Conservation (phyloP, 2,797 vertebrate genomes). For the Takifugu ocellatus region DNA sequence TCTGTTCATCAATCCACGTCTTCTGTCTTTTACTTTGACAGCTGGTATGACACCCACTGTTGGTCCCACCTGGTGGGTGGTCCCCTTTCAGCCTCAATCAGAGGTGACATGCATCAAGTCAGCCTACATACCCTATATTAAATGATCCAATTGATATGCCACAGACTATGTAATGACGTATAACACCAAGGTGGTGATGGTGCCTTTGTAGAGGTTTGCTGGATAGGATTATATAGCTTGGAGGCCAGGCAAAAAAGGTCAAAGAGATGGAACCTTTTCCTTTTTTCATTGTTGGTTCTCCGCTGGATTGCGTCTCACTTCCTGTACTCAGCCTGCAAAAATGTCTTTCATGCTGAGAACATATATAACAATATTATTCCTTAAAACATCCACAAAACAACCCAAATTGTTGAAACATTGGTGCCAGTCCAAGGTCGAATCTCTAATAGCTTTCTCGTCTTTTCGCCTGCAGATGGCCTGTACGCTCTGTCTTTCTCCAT, state of each 20-base stretch:
- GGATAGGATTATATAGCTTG: too few species aligned
- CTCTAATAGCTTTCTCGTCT: conserved; percentile 36
- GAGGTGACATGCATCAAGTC: conserved; percentile 56
- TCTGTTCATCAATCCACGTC: conserved; percentile 76
- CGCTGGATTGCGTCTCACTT: too few species aligned
- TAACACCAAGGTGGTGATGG: conserved; percentile 3
- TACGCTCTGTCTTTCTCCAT: conserved; percentile 94
- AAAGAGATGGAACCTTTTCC: too few species aligned
- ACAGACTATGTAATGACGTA: conserved; percentile 27
- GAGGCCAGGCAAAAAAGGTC: too few species aligned
- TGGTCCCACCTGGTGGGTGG: conserved; percentile 66
- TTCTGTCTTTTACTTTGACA: conserved; percentile 71
- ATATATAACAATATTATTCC: too few species aligned
- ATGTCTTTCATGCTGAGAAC: too few species aligned
- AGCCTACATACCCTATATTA: conserved; percentile 36
- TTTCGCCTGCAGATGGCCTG: conserved; percentile 84
- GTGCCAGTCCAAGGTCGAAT: conserved; percentile 8
- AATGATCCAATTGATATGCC: conserved; percentile 39
- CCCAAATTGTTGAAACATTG: conserved; percentile 1
- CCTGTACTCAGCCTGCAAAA: too few species aligned
- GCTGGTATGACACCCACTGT: conserved; percentile 72
- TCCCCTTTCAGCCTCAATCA: conserved; percentile 63
- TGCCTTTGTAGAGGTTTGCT: conserved; percentile 5
- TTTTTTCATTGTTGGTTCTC: neutral
- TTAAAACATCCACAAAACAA: too few species aligned